A percentile compares a stretch with the other conserved stretches of the same genome.
phyloP scores from a whole-genome alignment of 2,888 invertebrate genomes.

The Mechanitis messenoides region DNA sequence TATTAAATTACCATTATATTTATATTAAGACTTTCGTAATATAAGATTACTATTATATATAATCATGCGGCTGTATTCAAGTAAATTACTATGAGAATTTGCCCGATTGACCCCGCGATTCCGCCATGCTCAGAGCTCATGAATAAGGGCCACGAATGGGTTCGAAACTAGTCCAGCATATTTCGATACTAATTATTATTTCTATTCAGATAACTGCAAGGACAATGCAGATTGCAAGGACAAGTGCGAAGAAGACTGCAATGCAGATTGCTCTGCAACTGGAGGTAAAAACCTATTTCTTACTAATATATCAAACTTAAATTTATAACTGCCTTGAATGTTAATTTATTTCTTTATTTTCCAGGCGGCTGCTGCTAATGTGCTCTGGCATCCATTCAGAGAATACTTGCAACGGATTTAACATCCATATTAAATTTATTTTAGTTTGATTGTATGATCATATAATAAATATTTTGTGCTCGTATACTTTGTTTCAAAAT shows the following conservation, averaged over 20 bases:
- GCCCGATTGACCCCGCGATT: too few species aligned
- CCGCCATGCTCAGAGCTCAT: too few species aligned
- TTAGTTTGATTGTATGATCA: constrained; percentile 23
- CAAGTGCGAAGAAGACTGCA: constrained; percentile 37
- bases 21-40: too few species aligned
- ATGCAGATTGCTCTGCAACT: constrained; percentile 41
- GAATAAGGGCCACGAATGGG: too few species aligned
- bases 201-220: constrained; percentile 53
- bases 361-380: constrained; percentile 55
- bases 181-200: too few species aligned
- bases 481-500: constrained; percentile 18
- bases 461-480: constrained; percentile 32
- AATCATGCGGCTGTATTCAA: too few species aligned
- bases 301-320: neutral
- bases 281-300: constrained; percentile 12
- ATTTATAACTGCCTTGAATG: neutral
- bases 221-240: constrained; percentile 52
- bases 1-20: too few species aligned
- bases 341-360: constrained; percentile 26
- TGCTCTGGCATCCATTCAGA: constrained; percentile 5
- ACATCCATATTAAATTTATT: constrained; percentile 7
- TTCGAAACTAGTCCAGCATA: too few species aligned
- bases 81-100: too few species aligned
- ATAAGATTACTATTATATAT: too few species aligned
- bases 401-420: constrained; percentile 1